Conservation (phyloP, 2,888 invertebrate genomes). For the Apamea monoglypha region DNA sequence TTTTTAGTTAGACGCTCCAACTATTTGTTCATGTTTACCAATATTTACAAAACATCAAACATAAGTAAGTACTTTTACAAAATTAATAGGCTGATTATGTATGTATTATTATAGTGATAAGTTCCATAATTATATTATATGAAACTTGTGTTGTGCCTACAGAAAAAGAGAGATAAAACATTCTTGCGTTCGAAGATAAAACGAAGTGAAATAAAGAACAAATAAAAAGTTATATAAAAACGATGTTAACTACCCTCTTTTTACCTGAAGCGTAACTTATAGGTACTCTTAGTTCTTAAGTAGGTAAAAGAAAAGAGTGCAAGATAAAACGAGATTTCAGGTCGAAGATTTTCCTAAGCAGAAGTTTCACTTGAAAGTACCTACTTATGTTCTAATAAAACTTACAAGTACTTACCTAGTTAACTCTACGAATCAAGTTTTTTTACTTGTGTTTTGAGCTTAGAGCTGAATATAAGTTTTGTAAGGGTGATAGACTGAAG, state of each 20-base stretch:
- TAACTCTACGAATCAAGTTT: neutral
- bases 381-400: slow-evolving; percentile 5
- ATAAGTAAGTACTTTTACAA: too few relatives aligned
- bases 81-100: too few relatives aligned
- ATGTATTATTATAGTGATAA: too few relatives aligned
- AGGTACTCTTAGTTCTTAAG: slow-evolving; percentile 3
- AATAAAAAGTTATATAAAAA: neutral
- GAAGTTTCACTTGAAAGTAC: slow-evolving; percentile 8
- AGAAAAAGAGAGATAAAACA: neutral
- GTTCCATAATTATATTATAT: too few relatives aligned
- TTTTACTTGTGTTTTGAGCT: neutral
- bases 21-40: too few relatives aligned
- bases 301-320: slow-evolving; percentile 1
- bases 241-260: neutral
- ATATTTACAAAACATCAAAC: too few relatives aligned
- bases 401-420: neutral
- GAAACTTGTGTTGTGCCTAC: too few relatives aligned
- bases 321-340: slow-evolving; percentile 6
- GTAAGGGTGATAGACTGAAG: neutral
- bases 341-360: slow-evolving; percentile 9
- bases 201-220: neutral
- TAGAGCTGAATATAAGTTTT: neutral
- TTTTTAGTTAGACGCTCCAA: too few relatives aligned
- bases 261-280: neutral
- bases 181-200: neutral